Evolutionary conservation across 2,888 invertebrate genomes (phyloP).

Genomic region (Polietes domitor): DNA sequence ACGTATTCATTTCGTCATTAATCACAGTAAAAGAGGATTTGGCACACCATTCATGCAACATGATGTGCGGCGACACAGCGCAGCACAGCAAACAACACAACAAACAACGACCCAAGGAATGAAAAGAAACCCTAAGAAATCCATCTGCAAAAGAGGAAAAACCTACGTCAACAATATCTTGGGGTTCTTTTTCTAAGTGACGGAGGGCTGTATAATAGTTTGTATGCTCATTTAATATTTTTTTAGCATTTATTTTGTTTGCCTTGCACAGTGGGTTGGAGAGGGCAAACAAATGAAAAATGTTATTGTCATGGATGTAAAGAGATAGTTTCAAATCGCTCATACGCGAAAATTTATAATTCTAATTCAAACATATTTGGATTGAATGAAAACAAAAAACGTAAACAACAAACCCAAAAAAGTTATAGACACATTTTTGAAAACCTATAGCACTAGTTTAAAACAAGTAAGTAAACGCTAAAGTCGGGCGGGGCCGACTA

Average conservation of each 20-base stretch:
- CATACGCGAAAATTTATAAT: no score
- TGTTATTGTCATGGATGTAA: no score
- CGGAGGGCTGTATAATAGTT: conserved; percentile 22
- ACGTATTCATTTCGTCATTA: conserved; percentile 65
- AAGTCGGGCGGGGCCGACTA: no score
- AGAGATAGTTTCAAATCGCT: no score
- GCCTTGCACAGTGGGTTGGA: conserved; percentile 4
- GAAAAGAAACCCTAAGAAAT: conserved; percentile 15
- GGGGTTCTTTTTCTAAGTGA: conserved; percentile 21
- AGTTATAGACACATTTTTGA: no score
- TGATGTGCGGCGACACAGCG: conserved; percentile 19
- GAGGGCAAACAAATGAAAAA: not conserved
- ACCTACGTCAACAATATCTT: conserved; percentile 16
- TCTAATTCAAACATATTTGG: no score
- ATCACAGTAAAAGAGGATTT: conserved; percentile 64
- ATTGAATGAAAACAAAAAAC: no score
- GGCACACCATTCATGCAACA: conserved; percentile 59
- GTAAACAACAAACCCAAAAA: no score
- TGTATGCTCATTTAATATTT: conserved; percentile 31
- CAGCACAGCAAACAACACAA: not conserved
- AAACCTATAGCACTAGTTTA: no score
- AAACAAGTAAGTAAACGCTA: no score
- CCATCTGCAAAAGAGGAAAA: not conserved
- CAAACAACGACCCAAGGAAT: not conserved
- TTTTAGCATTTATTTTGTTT: not conserved